Evolutionary conservation across 2,113 vertebrate genomes (phyloP).

Genomic region (Myiozetetes cayanensis): DNA sequence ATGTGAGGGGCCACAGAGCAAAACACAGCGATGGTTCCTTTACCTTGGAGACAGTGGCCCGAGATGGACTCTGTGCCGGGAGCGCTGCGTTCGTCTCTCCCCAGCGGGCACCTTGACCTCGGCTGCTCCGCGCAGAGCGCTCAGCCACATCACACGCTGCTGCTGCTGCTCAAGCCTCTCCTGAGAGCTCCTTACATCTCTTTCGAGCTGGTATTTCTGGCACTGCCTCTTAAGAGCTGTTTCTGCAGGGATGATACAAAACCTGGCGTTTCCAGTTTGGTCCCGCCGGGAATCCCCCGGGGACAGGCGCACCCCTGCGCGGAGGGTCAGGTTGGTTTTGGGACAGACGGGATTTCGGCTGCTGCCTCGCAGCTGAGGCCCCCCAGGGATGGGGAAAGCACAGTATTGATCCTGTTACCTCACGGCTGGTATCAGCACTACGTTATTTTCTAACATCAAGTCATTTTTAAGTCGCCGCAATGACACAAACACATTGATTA

Average conservation of each 20-base stretch:
- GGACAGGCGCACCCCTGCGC: accelerated
- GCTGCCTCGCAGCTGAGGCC: neutral
- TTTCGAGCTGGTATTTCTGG: neutral
- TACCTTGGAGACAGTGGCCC: neutral
- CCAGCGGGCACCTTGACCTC: neutral
- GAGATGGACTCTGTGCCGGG: neutral
- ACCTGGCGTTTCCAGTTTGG: neutral
- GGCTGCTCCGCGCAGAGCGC: accelerated
- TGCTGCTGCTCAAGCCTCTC: neutral
- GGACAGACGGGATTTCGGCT: neutral
- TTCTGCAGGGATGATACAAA: neutral
- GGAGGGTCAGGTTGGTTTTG: accelerated
- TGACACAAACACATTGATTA: conserved; percentile 54
- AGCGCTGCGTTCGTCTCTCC: neutral
- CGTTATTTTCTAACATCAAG: neutral
- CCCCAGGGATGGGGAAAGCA: neutral
- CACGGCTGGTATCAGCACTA: neutral
- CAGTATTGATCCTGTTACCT: neutral
- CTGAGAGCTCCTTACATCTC: neutral
- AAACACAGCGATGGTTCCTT: accelerated
- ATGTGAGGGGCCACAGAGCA: accelerated
- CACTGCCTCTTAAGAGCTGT: neutral
- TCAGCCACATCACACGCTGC: neutral
- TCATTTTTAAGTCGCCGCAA: neutral
- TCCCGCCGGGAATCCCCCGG: accelerated